A percentile compares a stretch with the other conserved stretches of the same genome.
Evolutionary conservation across 2,113 vertebrate species (phyloP).

Genomic region (Pedionomus torquatus): DNA sequence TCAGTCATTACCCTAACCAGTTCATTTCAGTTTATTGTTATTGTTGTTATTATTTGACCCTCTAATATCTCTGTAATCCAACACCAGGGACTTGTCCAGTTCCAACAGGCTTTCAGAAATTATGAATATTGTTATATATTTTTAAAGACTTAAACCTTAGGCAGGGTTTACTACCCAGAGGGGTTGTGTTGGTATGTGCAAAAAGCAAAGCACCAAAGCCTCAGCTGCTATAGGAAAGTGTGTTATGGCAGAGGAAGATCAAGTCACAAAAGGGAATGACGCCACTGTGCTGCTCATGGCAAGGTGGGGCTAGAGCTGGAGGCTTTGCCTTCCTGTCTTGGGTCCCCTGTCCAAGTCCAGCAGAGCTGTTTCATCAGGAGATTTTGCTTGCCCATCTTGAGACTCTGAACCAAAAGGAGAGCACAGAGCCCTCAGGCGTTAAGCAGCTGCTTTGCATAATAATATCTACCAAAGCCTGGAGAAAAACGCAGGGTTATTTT

Average conservation of each 20-base stretch:
- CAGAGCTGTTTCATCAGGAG: background rate
- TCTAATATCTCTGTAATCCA: background rate
- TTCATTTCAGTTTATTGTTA: background rate
- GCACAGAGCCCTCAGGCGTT: background rate
- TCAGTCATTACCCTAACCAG: background rate
- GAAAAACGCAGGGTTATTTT: background rate
- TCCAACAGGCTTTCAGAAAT: background rate
- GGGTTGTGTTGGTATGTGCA: background rate
- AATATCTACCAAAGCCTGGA: background rate
- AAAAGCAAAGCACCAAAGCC: background rate
- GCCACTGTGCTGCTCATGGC: background rate
- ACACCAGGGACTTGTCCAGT: background rate
- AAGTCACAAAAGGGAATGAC: background rate
- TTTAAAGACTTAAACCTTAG: background rate
- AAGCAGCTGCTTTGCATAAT: constrained; percentile 10
- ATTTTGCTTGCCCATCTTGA: background rate
- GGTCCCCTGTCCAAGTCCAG: background rate
- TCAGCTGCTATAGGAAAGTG: background rate
- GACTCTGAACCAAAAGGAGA: background rate
- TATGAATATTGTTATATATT: fast-evolving
- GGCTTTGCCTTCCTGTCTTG: background rate
- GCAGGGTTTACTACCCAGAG: background rate
- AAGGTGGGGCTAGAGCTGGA: background rate
- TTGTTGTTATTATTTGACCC: background rate
- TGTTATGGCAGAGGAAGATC: background rate